phyloP scores from a whole-genome alignment of 2,888 invertebrate genomes.

The Caradrina clavipalpis region DNA sequence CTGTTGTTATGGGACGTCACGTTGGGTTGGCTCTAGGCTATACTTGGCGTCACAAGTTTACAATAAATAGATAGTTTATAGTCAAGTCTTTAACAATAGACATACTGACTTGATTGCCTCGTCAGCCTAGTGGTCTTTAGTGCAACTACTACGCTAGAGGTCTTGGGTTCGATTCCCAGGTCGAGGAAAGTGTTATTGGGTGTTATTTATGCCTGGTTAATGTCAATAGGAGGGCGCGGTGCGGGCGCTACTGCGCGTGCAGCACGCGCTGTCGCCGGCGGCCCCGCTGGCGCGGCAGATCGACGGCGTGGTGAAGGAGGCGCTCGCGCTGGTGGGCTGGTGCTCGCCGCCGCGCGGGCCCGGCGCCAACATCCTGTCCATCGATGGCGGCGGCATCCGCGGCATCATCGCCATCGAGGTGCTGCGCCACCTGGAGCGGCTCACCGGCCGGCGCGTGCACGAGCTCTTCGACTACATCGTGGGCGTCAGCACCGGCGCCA shows the following conservation, averaged over 20 bases:
- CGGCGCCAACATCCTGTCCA: constrained; percentile 95
- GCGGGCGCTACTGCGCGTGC: constrained; percentile 91
- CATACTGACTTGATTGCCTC: no score
- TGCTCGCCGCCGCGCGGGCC: constrained; percentile 92
- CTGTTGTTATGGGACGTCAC: neutral
- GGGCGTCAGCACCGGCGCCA: constrained; percentile 96
- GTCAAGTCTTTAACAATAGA: no score
- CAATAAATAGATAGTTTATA: no score
- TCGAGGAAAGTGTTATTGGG: no score
- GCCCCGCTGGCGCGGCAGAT: constrained; percentile 71
- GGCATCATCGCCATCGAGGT: constrained; percentile 97
- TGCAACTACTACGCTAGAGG: no score
- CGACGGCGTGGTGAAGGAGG: constrained; percentile 82
- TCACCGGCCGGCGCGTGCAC: constrained; percentile 92
- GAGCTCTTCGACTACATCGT: constrained; percentile 97
- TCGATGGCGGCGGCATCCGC: constrained; percentile 97
- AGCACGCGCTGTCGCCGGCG: constrained; percentile 78
- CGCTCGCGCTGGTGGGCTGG: constrained; percentile 93
- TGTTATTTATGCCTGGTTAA: no score
- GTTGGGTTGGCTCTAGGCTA: no score
- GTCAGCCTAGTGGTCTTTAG: no score
- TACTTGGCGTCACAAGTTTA: no score
- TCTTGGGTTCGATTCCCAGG: no score
- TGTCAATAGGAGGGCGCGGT: constrained; percentile 92
- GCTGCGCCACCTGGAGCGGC: constrained; percentile 94